Evolutionary conservation across 2,113 vertebrate species (phyloP), one percentile per base, ranked within the genome.

Genomic region (Perccottus glenii): DNA sequence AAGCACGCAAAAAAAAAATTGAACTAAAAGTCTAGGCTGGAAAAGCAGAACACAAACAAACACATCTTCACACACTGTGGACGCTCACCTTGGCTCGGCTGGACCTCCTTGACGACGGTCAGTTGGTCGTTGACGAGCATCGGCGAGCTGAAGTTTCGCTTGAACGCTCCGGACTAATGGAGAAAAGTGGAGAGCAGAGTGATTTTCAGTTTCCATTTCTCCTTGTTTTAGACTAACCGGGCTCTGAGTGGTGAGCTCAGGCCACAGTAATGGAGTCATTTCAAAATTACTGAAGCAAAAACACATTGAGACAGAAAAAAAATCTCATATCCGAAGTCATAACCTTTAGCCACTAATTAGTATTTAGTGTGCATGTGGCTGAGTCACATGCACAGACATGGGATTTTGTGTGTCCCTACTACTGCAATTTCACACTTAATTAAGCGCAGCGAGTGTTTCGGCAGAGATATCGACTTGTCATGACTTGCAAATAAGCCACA

Each of bases 81-180:
- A 7, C 6, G 9, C 87, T 84, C 81, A 93, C 92, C 92, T 87
- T 89, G 90, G 59, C 86, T 86, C 9, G 92, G 87, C 52, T 90
- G 92, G 16, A 92, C 89, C 69, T 95, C 94, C 86, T 92, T 94
- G 19, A 91, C 89, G 2, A 89, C 83, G 52, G 90, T 84, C 53
- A 94, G 87, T 53, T 92, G 94, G 9, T 95, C 94, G 3, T 92
- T 93, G 72, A 94, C 88, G 45, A 96, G 90, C 75, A 95, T 89
- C 0, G 96, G 95, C 3, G 95, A 95, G 83, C 95, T 97, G 92
- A 96, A 95, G 88, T 96, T 96, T 15, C 95, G 90, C 62, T 94
- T 94, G 90, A 96, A 97, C n/a, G 93, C 94, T 19, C 94, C 91
- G 5, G 93, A 90, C 95, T 96, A 62, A 81, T 43, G 47, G 56